Percentiles rank a stretch among this genome's conserved stretches.
Conservation (phyloP, 2,888 invertebrate genomes). For the Boloria selene region DNA sequence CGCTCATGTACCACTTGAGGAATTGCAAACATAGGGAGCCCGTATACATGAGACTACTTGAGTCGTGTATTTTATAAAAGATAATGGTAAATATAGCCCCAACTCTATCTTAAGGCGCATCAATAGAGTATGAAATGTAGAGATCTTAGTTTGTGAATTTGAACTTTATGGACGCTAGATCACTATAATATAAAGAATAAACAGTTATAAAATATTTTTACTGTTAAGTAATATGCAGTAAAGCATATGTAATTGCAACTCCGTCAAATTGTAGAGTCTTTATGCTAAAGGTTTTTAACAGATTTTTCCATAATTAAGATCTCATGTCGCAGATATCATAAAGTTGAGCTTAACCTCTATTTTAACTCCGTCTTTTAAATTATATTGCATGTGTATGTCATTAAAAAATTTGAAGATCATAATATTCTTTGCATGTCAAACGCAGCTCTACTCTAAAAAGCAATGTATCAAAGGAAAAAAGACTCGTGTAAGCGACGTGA, state of each 20-base stretch:
- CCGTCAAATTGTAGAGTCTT: neutral
- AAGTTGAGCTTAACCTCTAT: neutral
- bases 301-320: neutral
- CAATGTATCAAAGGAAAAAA: constrained; percentile 26
- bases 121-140: neutral
- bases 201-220: neutral
- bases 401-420: constrained; percentile 8
- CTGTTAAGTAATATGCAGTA: no score
- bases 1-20: constrained; percentile 45
- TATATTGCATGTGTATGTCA: neutral
- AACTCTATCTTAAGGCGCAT: constrained; percentile 7
- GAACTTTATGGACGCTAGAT: neutral
- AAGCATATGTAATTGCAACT: neutral
- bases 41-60: constrained; percentile 32
- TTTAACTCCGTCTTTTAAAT: neutral
- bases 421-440: constrained; percentile 10
- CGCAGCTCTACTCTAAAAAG: constrained; percentile 10
- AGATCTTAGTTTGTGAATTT: constrained; percentile 9
- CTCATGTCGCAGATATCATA: neutral
- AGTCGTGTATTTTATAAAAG: constrained; percentile 31
- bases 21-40: constrained; percentile 44
- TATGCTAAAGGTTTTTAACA: neutral
- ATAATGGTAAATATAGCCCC: constrained; percentile 8
- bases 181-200: no score
- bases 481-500: constrained; percentile 30